These are phyloP conservation scores for Ceratotherium simum DNA, from an alignment of 2,113 vertebrate species.

Conservation along the genomic window DNA sequence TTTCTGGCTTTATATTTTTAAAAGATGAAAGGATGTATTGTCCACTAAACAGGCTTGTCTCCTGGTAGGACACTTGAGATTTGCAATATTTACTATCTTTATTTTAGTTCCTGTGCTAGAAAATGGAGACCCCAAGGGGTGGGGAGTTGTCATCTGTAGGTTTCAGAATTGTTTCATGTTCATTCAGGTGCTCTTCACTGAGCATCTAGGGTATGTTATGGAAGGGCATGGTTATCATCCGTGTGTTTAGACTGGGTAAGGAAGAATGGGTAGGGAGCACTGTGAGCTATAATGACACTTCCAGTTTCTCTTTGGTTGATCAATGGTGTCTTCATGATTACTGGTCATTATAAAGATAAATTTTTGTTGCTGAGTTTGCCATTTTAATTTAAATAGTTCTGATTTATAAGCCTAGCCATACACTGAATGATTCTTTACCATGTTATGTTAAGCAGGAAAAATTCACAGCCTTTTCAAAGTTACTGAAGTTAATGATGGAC, in stretches of 20 bases:
- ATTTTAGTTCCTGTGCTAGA: background rate
- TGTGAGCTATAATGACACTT: background rate
- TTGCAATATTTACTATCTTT: background rate
- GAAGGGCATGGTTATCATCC: background rate
- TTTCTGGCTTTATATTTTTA: slow-evolving; percentile 31
- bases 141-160: background rate
- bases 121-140: background rate
- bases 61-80: background rate
- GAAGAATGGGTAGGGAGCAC: background rate
- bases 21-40: background rate
- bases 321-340: background rate
- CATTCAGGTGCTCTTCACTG: background rate
- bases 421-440: background rate
- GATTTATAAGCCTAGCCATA: background rate
- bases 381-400: slow-evolving; percentile 30
- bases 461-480: slow-evolving; percentile 3
- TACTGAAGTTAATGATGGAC: background rate
- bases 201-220: background rate
- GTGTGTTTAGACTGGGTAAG: background rate
- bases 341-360: background rate
- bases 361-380: background rate
- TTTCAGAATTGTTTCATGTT: background rate
- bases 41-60: background rate
- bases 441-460: background rate
- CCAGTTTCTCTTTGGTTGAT: background rate